Conservation (phyloP, 2,113 vertebrate species). For the Microtus montanus region DNA sequence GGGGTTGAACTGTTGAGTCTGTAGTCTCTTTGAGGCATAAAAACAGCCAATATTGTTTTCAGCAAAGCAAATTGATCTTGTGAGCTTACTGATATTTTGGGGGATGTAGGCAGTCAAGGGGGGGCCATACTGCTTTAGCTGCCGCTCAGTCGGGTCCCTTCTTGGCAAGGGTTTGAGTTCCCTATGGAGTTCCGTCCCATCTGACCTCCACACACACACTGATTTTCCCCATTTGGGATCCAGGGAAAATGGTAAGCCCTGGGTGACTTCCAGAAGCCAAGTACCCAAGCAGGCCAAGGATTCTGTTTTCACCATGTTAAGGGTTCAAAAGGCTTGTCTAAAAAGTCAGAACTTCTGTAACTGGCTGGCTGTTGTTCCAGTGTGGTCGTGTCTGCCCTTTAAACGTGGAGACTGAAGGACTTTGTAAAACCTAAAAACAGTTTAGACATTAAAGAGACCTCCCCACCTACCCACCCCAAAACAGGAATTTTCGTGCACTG, state of each 20-base stretch:
- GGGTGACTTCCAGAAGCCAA: constrained; percentile 58
- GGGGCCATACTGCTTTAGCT: not conserved
- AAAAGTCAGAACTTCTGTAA: constrained; percentile 47
- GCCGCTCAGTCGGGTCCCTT: not conserved
- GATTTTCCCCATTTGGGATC: not conserved
- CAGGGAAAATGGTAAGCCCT: not conserved
- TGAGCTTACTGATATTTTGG: not conserved
- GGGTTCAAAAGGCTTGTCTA: constrained; percentile 60
- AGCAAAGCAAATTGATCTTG: constrained; percentile 29
- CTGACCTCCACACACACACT: not conserved
- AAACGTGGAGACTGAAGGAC: constrained; percentile 67
- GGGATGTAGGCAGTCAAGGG: not conserved
- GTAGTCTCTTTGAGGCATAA: not conserved
- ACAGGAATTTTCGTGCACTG: constrained; percentile 73
- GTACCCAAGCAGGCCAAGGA: not conserved
- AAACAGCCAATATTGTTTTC: not conserved
- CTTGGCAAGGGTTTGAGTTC: not conserved
- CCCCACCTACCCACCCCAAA: not conserved
- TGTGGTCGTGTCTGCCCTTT: constrained; percentile 65
- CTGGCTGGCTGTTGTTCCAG: constrained; percentile 45
- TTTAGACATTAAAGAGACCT: constrained; percentile 70
- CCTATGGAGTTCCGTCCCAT: not conserved
- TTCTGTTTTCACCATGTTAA: constrained; percentile 45
- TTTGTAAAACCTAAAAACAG: constrained; percentile 78
- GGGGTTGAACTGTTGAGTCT: not conserved